Evolutionary conservation across 2,797 vertebrate species (phyloP), one percentile per base, ranked within the genome.

Genomic region (Etheostoma perlongum): DNA sequence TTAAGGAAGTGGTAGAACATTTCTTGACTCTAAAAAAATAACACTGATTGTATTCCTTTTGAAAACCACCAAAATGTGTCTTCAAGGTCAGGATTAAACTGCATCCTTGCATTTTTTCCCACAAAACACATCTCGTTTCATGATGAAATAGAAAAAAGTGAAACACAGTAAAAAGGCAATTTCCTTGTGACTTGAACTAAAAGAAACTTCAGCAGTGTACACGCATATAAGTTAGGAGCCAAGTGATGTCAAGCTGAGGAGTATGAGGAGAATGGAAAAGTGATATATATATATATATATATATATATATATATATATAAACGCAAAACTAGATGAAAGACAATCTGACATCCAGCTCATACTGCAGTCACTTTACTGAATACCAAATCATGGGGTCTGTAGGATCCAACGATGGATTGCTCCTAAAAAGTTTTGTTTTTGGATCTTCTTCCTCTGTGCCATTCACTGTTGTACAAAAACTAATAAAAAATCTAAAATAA

Each of bases 41-140:
- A 6, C 27, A 15, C 23, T 25, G 33, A 54, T 59, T 47, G 67
- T 42, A 78, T 69, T 71, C 48, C 25, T 48, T 30, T n/a, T 30
- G 0, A 51, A 59, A 61, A 42, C 1, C 18, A 2, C 16, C 19
- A 62, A 40, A 57, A 65, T 52, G 33, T 23, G 14, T 63, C 49
- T 77, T 81, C 57, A 70, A 78, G 74, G 67, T 72, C 68, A 67
- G 70, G 60, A 44, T 2, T 61, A 8, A 33, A 78, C 25, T 54
- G 33, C 53, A 19, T 40, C 18, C 3, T 40, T 65, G 49, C 18
- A 60, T 69, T 53, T 44, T 63, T 72, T 69, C 13, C 62, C 18
- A 42, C 6, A 23, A 0, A 10, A n/a, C 14, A 40, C 54, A 9
- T 27, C 47, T 5, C 4, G 16, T 58, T 79, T 78, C 36, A 60